Base-by-base conservation (phyloP, 2,113 vertebrate genomes). In the Gopherus evgoodei region DNA sequence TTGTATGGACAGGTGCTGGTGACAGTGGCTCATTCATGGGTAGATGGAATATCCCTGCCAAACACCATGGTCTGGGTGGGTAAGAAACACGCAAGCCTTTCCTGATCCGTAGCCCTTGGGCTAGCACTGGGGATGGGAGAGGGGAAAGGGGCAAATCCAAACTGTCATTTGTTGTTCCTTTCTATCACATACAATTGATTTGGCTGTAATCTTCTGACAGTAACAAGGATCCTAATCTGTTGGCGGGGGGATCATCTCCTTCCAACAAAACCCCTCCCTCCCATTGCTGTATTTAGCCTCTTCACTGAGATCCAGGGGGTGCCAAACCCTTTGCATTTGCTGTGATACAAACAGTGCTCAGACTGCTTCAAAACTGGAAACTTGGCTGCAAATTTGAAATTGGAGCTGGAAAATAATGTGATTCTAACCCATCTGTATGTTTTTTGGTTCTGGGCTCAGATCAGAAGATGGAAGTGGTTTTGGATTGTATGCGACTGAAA, bases 211-310 rank as follows among this genome's bases (percentile, higher is more conserved):
- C 82, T 94, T 83, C 85, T 94, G 84, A 44, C 16, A 6, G 84
- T 31, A 81, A 52, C 65, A 81, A 93, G 19, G 95, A 94, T 94
- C 87, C 85, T 96, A 25, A 96, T 96, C 96, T 94, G 97, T 94
- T 91, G 90, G 85, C 7, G 47, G 50, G 11, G 89, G 88, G 8
- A 72, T 22, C 22, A 21, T 72, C 65, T n/a, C 65, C n/a, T 38
- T 19, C 17, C 65, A 72, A 22, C 35, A 38, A 72, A 72, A 72
- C 9, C n/a, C 19, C 65, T 72, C 19, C 65, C 7, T 72, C 65
- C n/a, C 9, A 8, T 10, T 72, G 35, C 65, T 72, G 35, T 21
- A 21, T 22, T 72, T 38, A 11, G n/a, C 65, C n/a, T 72, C 21
- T 38, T 38, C n/a, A 17, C 19, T 38, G 65, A 72, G n/a, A 72